Percentiles rank a stretch among this genome's conserved stretches.
Conservation (phyloP, 2,797 vertebrate genomes). For the Pampus argenteus region DNA sequence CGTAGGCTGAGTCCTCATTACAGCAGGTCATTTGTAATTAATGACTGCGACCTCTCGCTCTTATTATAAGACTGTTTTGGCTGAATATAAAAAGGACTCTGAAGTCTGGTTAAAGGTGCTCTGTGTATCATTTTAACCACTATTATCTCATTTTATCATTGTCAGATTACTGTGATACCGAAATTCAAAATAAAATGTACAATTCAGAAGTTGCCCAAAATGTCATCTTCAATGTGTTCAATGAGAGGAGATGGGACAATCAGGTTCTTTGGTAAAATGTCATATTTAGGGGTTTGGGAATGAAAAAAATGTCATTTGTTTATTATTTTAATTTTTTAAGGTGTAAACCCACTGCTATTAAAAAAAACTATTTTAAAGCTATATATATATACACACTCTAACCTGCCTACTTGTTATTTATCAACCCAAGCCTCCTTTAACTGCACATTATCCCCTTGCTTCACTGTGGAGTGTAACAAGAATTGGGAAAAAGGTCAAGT, state of each 20-base stretch:
- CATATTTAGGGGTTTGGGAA: too few species aligned
- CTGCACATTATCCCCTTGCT: constrained; percentile 49
- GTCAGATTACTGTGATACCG: neutral
- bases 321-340: too few species aligned
- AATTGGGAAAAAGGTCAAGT: constrained; percentile 66
- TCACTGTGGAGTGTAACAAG: constrained; percentile 40
- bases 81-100: constrained; percentile 18
- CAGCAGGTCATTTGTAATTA: constrained; percentile 33
- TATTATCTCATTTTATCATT: neutral
- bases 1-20: constrained; percentile 33
- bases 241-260: too few species aligned
- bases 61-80: neutral
- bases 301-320: too few species aligned
- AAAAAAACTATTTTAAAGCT: too few species aligned
- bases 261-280: too few species aligned
- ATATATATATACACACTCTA: too few species aligned
- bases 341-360: too few species aligned
- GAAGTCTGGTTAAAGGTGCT: neutral
- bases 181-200: too few species aligned
- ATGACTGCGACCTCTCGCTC: constrained; percentile 26
- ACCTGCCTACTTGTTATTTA: too few species aligned
- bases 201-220: too few species aligned
- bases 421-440: constrained; percentile 41
- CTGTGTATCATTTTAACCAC: neutral
- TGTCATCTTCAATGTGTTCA: too few species aligned